Base-by-base conservation (phyloP, 2,888 invertebrate species). In the Ophion ventricosus region DNA sequence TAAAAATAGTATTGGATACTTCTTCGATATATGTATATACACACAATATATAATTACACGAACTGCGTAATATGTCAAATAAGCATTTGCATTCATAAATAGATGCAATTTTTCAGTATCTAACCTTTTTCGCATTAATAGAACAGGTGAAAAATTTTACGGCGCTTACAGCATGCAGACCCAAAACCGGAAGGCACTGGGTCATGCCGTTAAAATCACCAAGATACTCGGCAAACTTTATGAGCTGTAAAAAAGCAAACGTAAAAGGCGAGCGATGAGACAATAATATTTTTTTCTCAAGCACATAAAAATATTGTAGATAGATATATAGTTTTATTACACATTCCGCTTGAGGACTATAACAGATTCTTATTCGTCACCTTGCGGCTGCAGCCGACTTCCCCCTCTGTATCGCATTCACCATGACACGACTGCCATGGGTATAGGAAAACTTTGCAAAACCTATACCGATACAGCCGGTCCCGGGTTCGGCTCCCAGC, bases 111-210 rank as follows among this genome's bases (percentile, higher is more conserved):
- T 54, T n/a, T 61, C 17, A 49, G 23, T 43, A n/a, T 54, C 75
- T n/a, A 66, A 86, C 86, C 80, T 75, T 83, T 17, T 78, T 67
- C 5, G 59, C 72, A 35, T 87, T 85, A 1, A 81, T 35, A 17
- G 20, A 76, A 77, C 66, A 82, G 79, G 76, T 84, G 49, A 76
- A 35, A 57, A 82, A 87, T 64, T 80, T 85, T 0, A 35, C 8
- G 1, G 59, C 25, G 61, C 80, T 73, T 56, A 78, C 23, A 8
- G 43, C 5, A 59, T 85, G 84, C 4, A 85, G 57, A 25, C 80
- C 80, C 72, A 87, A 57, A 25, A 84, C 76, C 17, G 85, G 87
- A 70, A 85, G 43, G 67, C 84, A 85, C 63, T 69, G 59, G 14
- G 85, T 80, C 78, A 84, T 79, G 2, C 43, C 66, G 14, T 79